These are phyloP conservation scores for Gymnosoma rotundatum DNA, from an alignment of 2,888 invertebrate species.

Conservation along the genomic window DNA sequence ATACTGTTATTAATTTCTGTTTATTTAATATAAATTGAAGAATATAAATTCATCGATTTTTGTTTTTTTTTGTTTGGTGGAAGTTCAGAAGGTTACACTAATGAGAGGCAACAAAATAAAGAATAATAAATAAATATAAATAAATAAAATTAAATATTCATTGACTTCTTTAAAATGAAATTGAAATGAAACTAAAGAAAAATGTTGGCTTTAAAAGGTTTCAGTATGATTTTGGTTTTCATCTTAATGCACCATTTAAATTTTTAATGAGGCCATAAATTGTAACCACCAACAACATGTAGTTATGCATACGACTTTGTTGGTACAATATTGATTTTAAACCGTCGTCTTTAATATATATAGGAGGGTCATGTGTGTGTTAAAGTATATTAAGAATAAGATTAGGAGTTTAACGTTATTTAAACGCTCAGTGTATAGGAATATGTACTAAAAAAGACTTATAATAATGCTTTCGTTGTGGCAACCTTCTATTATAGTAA, in stretches of 20 bases:
- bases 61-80: background rate
- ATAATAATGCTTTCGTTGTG: too few relatives aligned
- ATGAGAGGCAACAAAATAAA: background rate
- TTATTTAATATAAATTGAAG: constrained; percentile 39
- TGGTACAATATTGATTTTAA: constrained; percentile 31
- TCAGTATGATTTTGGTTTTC: constrained; percentile 50
- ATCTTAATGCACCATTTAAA: constrained; percentile 69
- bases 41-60: constrained; percentile 48
- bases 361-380: constrained; percentile 6
- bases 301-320: background rate
- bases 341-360: constrained; percentile 1
- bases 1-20: constrained; percentile 41
- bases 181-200: constrained; percentile 28
- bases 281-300: constrained; percentile 54
- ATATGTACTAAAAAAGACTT: background rate
- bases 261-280: constrained; percentile 72
- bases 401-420: too few relatives aligned
- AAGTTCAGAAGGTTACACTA: background rate
- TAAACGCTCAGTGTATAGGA: too few relatives aligned
- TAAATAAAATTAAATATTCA: constrained; percentile 59
- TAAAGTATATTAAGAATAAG: too few relatives aligned
- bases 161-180: constrained; percentile 51
- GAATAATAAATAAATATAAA: background rate
- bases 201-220: constrained; percentile 49
- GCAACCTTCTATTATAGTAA: too few relatives aligned